Evolutionary conservation across 1,140 invertebrate genomes (phyloP).

Genomic region (Drosophila truncata): DNA sequence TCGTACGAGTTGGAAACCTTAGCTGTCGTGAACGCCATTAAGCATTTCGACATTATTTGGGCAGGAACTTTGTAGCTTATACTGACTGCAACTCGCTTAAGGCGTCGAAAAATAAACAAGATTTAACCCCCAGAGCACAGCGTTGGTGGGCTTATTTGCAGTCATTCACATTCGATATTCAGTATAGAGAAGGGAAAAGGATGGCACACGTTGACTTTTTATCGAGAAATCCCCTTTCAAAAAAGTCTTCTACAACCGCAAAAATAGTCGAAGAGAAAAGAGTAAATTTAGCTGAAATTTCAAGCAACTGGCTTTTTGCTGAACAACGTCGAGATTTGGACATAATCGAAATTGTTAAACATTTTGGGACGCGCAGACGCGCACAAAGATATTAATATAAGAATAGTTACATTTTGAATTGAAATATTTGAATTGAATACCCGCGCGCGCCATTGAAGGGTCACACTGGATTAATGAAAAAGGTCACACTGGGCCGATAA

Average conservation of each 20-base stretch:
- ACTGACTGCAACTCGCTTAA: not conserved
- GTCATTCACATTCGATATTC: conserved; percentile 35
- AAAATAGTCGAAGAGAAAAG: not conserved
- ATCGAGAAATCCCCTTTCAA: conserved; percentile 1
- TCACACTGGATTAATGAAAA: too few relatives aligned
- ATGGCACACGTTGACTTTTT: conserved; percentile 24
- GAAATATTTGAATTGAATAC: too few relatives aligned
- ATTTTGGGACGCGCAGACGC: too few relatives aligned
- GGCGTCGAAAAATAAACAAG: conserved; percentile 26
- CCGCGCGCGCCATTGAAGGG: too few relatives aligned
- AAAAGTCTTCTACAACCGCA: not conserved
- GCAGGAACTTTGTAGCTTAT: not conserved
- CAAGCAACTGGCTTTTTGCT: conserved; percentile 21
- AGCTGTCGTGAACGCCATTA: conserved; percentile 1
- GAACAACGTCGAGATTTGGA: conserved; percentile 29
- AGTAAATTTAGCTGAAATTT: conserved; percentile 26
- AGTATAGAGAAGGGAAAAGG: conserved; percentile 25
- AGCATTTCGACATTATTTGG: conserved; percentile 2
- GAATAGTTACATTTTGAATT: too few relatives aligned
- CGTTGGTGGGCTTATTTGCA: conserved; percentile 21
- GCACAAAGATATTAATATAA: too few relatives aligned
- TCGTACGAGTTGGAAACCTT: conserved; percentile 35
- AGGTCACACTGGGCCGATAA: too few relatives aligned
- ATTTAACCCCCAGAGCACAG: conserved; percentile 18
- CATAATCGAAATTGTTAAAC: conserved; percentile 13